A percentile compares a stretch with the other conserved stretches of the same genome.
phyloP scores from a whole-genome alignment of 37 sponge, comb jelly and placozoan species.

The Eunapius fragilis region DNA sequence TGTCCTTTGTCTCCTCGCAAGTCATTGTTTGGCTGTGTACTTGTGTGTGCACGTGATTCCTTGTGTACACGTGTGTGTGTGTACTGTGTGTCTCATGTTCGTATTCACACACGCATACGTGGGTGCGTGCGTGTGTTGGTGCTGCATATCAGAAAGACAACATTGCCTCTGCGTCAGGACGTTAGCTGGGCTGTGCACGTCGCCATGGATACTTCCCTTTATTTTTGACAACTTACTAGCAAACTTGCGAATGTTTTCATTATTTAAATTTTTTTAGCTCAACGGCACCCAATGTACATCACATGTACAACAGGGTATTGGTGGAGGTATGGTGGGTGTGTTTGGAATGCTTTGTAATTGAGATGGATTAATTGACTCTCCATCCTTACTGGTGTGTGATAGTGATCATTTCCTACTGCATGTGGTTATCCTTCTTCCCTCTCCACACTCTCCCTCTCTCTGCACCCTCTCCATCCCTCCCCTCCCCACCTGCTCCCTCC shows the following conservation, averaged over 20 bases:
- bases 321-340: neutral
- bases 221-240: no score
- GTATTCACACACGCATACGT: neutral
- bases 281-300: no score
- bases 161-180: neutral
- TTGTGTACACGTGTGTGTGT: neutral
- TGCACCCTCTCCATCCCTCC: no score
- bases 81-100: neutral
- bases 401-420: no score
- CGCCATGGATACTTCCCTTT: no score
- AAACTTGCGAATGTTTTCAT: no score
- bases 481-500: no score
- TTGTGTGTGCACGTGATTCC: slow-evolving; percentile 8
- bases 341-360: neutral
- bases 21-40: neutral
- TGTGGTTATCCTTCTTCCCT: no score
- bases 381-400: neutral
- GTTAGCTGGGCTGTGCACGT: no score
- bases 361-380: neutral
- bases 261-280: no score
- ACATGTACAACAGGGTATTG: no score
- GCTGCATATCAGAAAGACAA: slow-evolving; percentile 7
- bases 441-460: no score
- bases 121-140: slow-evolving; percentile 6
- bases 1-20: neutral